Conservation (phyloP, 2,888 invertebrate species). For the Dynastes maya region DNA sequence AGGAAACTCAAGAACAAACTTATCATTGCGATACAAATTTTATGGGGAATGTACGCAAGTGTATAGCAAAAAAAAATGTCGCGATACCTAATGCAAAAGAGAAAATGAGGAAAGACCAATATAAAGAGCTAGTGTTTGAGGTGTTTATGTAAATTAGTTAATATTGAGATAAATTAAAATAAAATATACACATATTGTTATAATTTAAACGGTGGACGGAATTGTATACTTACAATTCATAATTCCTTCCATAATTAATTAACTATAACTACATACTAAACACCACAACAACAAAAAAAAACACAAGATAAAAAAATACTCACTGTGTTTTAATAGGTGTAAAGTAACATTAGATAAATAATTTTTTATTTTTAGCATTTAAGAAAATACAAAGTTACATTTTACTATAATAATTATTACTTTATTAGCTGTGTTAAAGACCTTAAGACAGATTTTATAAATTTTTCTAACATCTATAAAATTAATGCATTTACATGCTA, state of each 20-base stretch:
- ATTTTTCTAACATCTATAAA: neutral
- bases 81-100: neutral
- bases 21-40: slow-evolving; percentile 9
- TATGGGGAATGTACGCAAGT: neutral
- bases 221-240: slow-evolving; percentile 2
- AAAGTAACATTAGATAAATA: neutral
- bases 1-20: neutral
- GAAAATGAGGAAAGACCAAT: slow-evolving; percentile 23
- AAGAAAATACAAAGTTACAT: too few species aligned
- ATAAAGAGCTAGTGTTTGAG: slow-evolving; percentile 42
- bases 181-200: neutral
- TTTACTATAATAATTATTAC: neutral
- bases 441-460: slow-evolving; percentile 46
- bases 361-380: neutral
- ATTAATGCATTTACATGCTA: neutral
- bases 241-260: slow-evolving; percentile 11
- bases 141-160: slow-evolving; percentile 39
- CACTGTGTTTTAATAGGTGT: slow-evolving; percentile 15
- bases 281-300: neutral
- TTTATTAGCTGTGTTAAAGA: slow-evolving; percentile 10
- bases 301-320: neutral
- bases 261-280: neutral
- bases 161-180: slow-evolving; percentile 6
- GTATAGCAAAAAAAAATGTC: slow-evolving; percentile 6
- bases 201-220: slow-evolving; percentile 9